phyloP scores from a whole-genome alignment of 2,797 vertebrate species.

The Eospalax fontanierii region DNA sequence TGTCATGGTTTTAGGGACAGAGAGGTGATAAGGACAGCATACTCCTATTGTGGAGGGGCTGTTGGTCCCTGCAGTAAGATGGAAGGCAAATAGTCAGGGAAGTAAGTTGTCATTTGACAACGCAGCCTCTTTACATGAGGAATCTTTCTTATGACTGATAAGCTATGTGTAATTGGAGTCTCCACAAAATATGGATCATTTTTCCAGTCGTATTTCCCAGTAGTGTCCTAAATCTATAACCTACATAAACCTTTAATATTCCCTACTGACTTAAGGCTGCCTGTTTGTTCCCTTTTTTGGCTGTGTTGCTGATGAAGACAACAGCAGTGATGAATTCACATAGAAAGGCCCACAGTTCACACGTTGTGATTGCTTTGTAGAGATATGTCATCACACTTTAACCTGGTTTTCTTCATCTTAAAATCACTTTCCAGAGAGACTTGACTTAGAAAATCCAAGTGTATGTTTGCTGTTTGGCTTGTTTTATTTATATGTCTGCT shows the following conservation, averaged over 20 bases:
- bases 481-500: constrained; percentile 8
- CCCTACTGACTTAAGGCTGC: neutral
- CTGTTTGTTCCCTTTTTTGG: neutral
- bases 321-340: neutral
- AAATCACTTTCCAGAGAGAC: constrained; percentile 15
- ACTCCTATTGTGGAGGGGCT: neutral
- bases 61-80: neutral
- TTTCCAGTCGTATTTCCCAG: neutral
- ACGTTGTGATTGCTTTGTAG: constrained; percentile 61
- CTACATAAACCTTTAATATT: neutral
- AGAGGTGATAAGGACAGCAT: neutral
- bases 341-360: neutral
- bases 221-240: neutral
- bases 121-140: neutral
- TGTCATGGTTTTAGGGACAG: neutral
- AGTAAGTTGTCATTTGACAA: neutral
- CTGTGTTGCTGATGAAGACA: neutral
- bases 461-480: neutral
- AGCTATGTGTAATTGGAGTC: neutral
- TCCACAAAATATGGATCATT: neutral
- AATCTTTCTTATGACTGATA: neutral
- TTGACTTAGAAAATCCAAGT: constrained; percentile 56
- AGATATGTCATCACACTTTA: constrained; percentile 33
- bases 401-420: constrained; percentile 55
- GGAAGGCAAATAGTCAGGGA: neutral